Evolutionary conservation across 2,113 vertebrate species (phyloP).

Genomic region (Hiodon tergisus): DNA sequence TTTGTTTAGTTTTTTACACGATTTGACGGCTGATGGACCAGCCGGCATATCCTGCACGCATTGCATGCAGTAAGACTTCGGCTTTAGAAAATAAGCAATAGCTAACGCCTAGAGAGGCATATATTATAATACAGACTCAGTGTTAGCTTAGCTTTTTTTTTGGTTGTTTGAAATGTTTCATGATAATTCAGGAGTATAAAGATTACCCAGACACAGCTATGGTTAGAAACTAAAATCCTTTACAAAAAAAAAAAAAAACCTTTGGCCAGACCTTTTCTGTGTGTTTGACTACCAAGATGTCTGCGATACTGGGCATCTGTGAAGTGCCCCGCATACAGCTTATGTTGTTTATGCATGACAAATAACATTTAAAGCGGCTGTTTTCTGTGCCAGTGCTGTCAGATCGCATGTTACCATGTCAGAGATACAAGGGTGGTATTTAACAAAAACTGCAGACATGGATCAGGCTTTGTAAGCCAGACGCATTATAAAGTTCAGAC

Average conservation of each 20-base stretch:
- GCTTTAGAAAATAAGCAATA: background rate
- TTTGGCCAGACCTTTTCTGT: background rate
- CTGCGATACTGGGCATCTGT: conserved; percentile 31
- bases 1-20: background rate
- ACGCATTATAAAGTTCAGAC: conserved; percentile 53
- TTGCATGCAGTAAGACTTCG: background rate
- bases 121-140: no score
- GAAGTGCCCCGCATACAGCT: conserved; percentile 22
- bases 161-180: background rate
- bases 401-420: background rate
- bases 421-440: conserved; percentile 41
- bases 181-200: background rate
- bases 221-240: background rate
- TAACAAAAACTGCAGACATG: conserved; percentile 30
- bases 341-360: conserved; percentile 48
- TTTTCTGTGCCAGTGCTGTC: background rate
- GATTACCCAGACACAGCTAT: background rate
- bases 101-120: no score
- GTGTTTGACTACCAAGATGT: conserved; percentile 18
- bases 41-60: no score
- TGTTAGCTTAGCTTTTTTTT: no score
- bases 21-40: no score
- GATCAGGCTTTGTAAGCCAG: conserved; percentile 23
- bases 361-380: conserved; percentile 37
- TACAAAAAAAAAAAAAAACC: background rate